Percentiles rank a stretch among this genome's conserved stretches.
Conservation (phyloP, 2,113 vertebrate genomes). For the Indicator indicator region DNA sequence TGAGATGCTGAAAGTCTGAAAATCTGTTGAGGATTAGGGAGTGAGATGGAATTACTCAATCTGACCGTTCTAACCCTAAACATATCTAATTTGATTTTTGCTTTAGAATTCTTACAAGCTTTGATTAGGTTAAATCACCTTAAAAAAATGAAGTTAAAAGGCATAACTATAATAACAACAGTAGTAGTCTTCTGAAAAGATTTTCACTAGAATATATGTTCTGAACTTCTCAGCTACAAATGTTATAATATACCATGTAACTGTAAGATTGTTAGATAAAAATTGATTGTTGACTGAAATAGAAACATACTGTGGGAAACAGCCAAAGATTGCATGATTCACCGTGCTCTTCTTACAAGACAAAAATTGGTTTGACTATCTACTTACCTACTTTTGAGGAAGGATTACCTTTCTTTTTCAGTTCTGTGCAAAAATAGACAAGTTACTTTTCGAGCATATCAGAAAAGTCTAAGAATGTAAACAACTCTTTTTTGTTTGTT, state of each 20-base stretch:
- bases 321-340: neutral
- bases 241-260: neutral
- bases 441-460: neutral
- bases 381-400: conserved; percentile 19
- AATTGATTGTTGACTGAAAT: neutral
- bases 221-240: neutral
- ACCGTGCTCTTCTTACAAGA: neutral
- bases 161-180: neutral
- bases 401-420: conserved; percentile 16
- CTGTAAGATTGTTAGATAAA: neutral
- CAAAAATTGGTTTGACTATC: conserved; percentile 3
- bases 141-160: neutral
- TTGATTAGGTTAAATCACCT: neutral
- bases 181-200: neutral
- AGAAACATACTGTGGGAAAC: neutral
- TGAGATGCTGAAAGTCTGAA: conserved; percentile 40
- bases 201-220: neutral
- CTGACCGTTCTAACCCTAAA: conserved; percentile 34
- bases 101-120: neutral
- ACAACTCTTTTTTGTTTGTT: neutral
- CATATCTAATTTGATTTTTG: conserved; percentile 3
- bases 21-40: conserved; percentile 51
- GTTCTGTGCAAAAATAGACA: neutral
- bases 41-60: conserved; percentile 30
- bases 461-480: neutral